Evolutionary conservation across 2,797 vertebrate genomes (phyloP).

Genomic region (Neosalanx taihuensis): DNA sequence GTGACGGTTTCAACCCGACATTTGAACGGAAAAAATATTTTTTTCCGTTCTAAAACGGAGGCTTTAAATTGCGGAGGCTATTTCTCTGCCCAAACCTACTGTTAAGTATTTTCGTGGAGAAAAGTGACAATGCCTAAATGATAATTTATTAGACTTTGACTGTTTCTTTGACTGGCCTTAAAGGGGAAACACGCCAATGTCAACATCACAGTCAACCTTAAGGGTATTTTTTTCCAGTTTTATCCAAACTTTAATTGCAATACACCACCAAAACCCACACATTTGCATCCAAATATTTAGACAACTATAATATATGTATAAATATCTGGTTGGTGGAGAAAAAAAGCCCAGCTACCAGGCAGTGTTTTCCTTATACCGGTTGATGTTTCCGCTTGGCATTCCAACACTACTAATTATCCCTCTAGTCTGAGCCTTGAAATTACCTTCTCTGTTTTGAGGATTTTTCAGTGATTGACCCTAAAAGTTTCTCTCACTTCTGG

Average conservation of each 20-base stretch:
- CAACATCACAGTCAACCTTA: slow-evolving; percentile 15
- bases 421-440: slow-evolving; percentile 62
- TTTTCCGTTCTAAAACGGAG: too few relatives aligned
- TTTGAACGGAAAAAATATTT: too few relatives aligned
- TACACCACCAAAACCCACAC: slow-evolving; percentile 44
- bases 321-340: slow-evolving; percentile 47
- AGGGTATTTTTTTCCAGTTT: slow-evolving; percentile 20
- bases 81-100: too few relatives aligned
- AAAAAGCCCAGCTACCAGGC: slow-evolving; percentile 58
- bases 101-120: too few relatives aligned
- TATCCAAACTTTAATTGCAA: slow-evolving; percentile 31
- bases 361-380: slow-evolving; percentile 51
- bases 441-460: slow-evolving; percentile 46
- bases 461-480: slow-evolving; percentile 28
- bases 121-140: not conserved
- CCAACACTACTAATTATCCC: slow-evolving; percentile 67
- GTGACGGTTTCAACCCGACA: too few relatives aligned
- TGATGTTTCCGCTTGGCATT: slow-evolving; percentile 59
- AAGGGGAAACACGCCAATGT: slow-evolving; percentile 9
- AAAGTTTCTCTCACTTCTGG: slow-evolving; percentile 40
- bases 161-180: not conserved
- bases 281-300: slow-evolving; percentile 23
- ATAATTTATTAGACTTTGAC: not conserved
- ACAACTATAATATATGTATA: slow-evolving; percentile 25
- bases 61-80: not conserved